Evolutionary conservation across 2,888 invertebrate genomes (phyloP), one percentile per base, ranked within the genome.

Genomic region (Dasysyrphus tricinctus): DNA sequence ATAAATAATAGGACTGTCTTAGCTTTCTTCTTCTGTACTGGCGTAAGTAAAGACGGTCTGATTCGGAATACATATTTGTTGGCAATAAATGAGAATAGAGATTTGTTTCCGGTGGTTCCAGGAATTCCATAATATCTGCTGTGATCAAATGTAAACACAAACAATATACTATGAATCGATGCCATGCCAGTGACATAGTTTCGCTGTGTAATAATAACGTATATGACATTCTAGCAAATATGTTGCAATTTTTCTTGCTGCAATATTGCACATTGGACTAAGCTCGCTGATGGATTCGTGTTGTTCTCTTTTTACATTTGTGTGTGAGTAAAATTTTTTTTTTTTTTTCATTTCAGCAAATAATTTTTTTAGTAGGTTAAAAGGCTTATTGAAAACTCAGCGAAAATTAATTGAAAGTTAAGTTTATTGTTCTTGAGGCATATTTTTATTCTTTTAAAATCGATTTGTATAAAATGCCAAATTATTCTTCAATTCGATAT

Each of bases 391-490:
- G 70, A 32, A 1, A 80, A 67, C 19, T 76, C 57, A 72, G 80
- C 84, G 39, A 54, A 78, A 51, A 24, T 32, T 14, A 9, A 42
- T 44, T 39, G 12, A 37, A 1, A 63, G 49, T 51, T 75, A 54
- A 47, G 4, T 1, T 29, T 67, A n/a, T 11, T 4, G 11, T 39
- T 69, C n/a, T 47, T 69, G 37, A 59, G 56, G 34, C 3, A 57
- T 37, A 37, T 29, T 34, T 24, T 61, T 16, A 14, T 24, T 39
- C 59, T 19, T 37, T 24, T 24, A 37, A 16, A 59, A 65, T 65
- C 24, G 44, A 59, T 70, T 49, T 34, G 70, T 82, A 86, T 86
- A 86, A 72, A 86, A 79, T 72, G 63, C 29, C 57, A 8, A 49
- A 51, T 47, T 37, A 9, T 44, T 11, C 3, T 12, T 29, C 54